phyloP scores from a whole-genome alignment of 2,113 vertebrate species.

The Xyliphius kryptos region DNA sequence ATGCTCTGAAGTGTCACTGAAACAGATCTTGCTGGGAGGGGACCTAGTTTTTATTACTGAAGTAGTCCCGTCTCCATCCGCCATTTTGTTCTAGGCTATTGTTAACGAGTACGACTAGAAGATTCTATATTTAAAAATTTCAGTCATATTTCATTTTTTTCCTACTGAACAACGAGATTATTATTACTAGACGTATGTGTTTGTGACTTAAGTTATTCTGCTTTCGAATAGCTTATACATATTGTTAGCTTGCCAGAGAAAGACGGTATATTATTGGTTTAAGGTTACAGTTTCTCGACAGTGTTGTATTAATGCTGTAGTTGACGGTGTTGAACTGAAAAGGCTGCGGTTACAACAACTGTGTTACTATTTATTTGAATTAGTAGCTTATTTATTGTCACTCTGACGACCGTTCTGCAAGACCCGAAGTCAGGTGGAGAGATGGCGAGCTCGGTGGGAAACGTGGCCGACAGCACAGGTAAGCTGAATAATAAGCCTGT shows the following conservation, averaged over 20 bases:
- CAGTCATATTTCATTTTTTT: neutral
- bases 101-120: too few relatives aligned
- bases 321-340: too few relatives aligned
- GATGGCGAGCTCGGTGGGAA: conserved; percentile 97
- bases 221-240: too few relatives aligned
- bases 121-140: neutral
- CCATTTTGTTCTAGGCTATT: conserved; percentile 65
- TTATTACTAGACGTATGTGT: too few relatives aligned
- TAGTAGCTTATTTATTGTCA: conserved; percentile 23
- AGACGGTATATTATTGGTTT: too few relatives aligned
- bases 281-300: too few relatives aligned
- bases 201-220: too few relatives aligned
- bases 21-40: neutral
- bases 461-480: conserved; percentile 98
- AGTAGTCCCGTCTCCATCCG: conserved; percentile 58
- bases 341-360: neutral
- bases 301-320: too few relatives aligned
- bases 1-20: too few relatives aligned
- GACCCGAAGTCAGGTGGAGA: conserved; percentile 57
- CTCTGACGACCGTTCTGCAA: conserved; percentile 60
- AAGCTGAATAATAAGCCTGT: too few relatives aligned
- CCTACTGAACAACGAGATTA: neutral
- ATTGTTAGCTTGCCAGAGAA: too few relatives aligned
- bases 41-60: conserved; percentile 36
- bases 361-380: neutral